Base-by-base conservation (phyloP, 2,888 invertebrate genomes). In the Acleris sparsana region DNA sequence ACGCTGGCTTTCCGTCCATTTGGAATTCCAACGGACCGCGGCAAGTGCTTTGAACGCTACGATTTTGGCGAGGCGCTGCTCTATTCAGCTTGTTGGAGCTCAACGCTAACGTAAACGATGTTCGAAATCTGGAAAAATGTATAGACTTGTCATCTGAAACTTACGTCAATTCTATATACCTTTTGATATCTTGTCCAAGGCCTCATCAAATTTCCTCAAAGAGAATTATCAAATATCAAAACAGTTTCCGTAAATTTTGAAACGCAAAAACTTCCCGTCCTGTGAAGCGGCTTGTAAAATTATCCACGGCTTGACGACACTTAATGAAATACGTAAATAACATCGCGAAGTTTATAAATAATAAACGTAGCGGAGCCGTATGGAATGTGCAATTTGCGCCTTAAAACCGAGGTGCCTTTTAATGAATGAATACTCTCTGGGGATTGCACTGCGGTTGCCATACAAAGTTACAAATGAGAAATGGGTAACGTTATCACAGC, bases 311-410 rank as follows among this genome's bases (percentile, higher is more conserved):
- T 73, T 78, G 76, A 72, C 70, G 72, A 70, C 75, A 57, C 57
- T 66, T 75, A 81, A 80, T 80, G 77, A 78, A 76, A 79, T 81
- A 79, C 80, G 75, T 79, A 79, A 80, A 85, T 82, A 84, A 72
- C 76, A 78, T 78, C 78, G 77, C 74, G 73, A 69, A 57, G 69
- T 73, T 74, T 68, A 64, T 76, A 75, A 77, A 78, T 78, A 80
- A 79, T 77, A 77, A 74, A 78, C 73, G 71, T 62, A 65, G 68
- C 71, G 69, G 67, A 67, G 62, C 69, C 68, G 69, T 73, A 73
- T 74, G 57, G 65, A 68, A 68, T 65, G 65, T 62, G 69, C 69
- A 69, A 71, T 64, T 71, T 68, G 63, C 63, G 69, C 63, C 70
- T 68, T 69, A 65, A 65, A 70, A 65, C 53, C 65, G 61, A 56